Evolutionary conservation across 2,888 invertebrate genomes (phyloP), one percentile per base, ranked within the genome.

Genomic region (Lacanobia wlatinum): DNA sequence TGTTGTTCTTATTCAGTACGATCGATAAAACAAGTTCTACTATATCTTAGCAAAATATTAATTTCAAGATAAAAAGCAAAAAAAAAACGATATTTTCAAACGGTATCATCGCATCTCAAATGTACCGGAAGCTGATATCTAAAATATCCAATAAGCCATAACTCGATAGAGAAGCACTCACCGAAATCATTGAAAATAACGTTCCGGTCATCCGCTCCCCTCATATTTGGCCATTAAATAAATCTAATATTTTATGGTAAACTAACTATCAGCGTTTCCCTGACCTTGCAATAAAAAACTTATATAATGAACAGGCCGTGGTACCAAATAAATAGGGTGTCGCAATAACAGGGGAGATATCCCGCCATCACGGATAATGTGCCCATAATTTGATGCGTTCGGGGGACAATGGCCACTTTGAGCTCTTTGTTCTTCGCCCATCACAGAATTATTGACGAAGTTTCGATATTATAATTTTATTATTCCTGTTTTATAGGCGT

Each of bases 391-490:
- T 80, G 74, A 78, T 79, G 71, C 76, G 83, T 84, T 84, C 74
- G 74, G 28, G 75, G 91, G 89, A 89, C 90, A 90, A 89, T 87
- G 89, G 85, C 86, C 86, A 87, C 84, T 89, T 80, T 67, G 69
- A 60, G 67, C 68, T 66, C 82, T 73, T 81, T 87, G 84, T 87
- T 87, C 87, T 85, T 85, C 74, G 83, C 85, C 89, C 89, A 89
- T 90, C 89, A 89, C 80, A 58, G 80, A 80, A 82, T 91, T 91
- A 92, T 90, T 86, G 89, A 77, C 77, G 70, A 92, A 92, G 84
- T 92, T 92, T 87, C 78, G 85, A 88, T 89, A 89, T 91, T 87
- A 90, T 85, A 84, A 87, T 89, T 88, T 89, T 89, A 91, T 90
- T 88, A 87, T 89, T 81, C 83, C 76, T 76, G 48, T 87, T 89